A percentile compares a stretch with the other conserved stretches of the same genome.
Evolutionary conservation across 1,140 invertebrate species (phyloP).

Genomic region (Phenacoccus solenopsis): DNA sequence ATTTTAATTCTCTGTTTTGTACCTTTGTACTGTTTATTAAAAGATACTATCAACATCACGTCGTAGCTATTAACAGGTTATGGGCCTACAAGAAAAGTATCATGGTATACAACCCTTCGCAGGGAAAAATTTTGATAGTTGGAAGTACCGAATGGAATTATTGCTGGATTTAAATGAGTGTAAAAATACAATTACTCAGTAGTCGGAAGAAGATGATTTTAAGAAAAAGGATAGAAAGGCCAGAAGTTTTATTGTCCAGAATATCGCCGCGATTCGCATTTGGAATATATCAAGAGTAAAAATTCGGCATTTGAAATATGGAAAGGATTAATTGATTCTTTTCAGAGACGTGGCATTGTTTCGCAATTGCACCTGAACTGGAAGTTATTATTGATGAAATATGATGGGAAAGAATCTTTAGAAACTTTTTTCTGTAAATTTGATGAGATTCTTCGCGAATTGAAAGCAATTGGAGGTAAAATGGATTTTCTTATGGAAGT

Average conservation of each 20-base stretch:
- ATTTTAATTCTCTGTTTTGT: too few species aligned
- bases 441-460: conserved; percentile 6
- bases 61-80: too few species aligned
- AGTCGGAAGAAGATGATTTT: too few species aligned
- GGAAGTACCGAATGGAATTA: too few species aligned
- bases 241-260: conserved; percentile 18
- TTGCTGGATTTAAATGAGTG: too few species aligned
- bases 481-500: conserved; percentile 9
- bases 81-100: too few species aligned
- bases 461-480: background rate
- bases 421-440: conserved; percentile 6
- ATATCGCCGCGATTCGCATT: conserved; percentile 26
- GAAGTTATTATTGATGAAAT: conserved; percentile 13
- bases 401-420: conserved; percentile 7
- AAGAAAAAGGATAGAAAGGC: background rate
- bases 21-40: too few species aligned
- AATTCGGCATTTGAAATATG: conserved; percentile 22
- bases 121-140: too few species aligned
- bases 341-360: conserved; percentile 23
- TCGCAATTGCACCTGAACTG: background rate
- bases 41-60: too few species aligned
- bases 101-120: too few species aligned
- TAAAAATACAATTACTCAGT: too few species aligned
- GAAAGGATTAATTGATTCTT: conserved; percentile 20
- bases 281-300: conserved; percentile 26